A percentile compares a stretch with the other conserved stretches of the same genome.
Conservation (phyloP, 2,888 invertebrate genomes). For the Lacanobia oleracea region DNA sequence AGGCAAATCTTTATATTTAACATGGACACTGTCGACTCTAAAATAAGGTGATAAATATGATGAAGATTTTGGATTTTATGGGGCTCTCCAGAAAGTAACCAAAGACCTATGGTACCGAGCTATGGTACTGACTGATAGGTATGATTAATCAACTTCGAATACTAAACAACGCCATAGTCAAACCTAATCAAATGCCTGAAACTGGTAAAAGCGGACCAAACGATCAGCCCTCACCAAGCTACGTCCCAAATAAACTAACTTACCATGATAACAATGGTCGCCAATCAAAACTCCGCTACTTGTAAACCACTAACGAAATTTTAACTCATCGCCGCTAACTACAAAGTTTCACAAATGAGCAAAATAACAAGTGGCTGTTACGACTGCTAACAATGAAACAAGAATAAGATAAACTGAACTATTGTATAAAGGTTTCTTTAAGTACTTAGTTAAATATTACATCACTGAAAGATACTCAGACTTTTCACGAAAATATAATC, state of each 20-base stretch:
- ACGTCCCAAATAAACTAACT: slow-evolving; percentile 62
- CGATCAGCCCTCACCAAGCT: slow-evolving; percentile 21
- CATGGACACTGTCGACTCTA: not conserved
- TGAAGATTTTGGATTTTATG: not conserved
- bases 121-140: no score
- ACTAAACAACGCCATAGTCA: not conserved
- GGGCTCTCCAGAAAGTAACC: not conserved
- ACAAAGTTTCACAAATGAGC: slow-evolving; percentile 42
- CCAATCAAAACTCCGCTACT: slow-evolving; percentile 77
- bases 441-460: slow-evolving; percentile 18
- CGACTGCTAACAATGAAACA: slow-evolving; percentile 21
- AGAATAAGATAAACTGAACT: slow-evolving; percentile 21
- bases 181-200: not conserved
- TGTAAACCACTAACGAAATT: slow-evolving; percentile 70
- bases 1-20: not conserved
- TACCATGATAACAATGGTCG: slow-evolving; percentile 70
- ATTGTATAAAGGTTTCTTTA: slow-evolving; percentile 15
- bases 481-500: slow-evolving; percentile 11
- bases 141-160: not conserved
- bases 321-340: slow-evolving; percentile 55
- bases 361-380: slow-evolving; percentile 42
- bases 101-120: not conserved
- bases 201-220: slow-evolving; percentile 16
- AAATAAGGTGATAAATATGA: not conserved
- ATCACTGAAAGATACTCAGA: slow-evolving; percentile 7